Base-by-base conservation (phyloP, 1,140 invertebrate genomes). In the Rhopalosiphum padi region DNA sequence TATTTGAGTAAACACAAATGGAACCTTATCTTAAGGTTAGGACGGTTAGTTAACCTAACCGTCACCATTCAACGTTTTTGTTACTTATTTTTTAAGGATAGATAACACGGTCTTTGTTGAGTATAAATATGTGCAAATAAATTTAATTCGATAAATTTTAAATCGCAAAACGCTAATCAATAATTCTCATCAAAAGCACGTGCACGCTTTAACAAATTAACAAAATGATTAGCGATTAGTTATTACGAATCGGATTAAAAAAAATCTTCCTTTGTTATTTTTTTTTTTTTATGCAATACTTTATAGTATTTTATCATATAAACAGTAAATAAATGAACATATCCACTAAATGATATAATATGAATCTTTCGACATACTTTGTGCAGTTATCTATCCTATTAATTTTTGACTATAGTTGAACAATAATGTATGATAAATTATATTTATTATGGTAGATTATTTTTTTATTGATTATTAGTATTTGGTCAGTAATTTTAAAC, bases 91-190 rank as follows among this genome's bases (percentile, higher is more conserved):
- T n/a, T 83, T 35, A 85, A 41, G 37, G 21, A 41, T 85, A 25
- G 37, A 85, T 41, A 85, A 85, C 37, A 41, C 23, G 21, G 37
- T 85, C 82, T 41, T 85, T 85, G 82, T 41, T 85, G n/a, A n/a
- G 60, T 77, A 77, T n/a, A 6, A 77, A 77, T n/a, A 77, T 77
- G 60, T 77, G 60, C 60, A n/a, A 77, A 77, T 77, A 77, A 77
- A n/a, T 77, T 77, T 4, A 18, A n/a, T 77, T 77, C 15, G 60
- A n/a, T 77, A n/a, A 77, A n/a, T 77, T 77, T 77, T 77, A 77
- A 77, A 77, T n/a, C n/a, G n/a, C 60, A n/a, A 77, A 77, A n/a
- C 60, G 15, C 18, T 77, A 51, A 77, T 77, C 60, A 21, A 77
- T 21, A 77, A 30, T 77, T n/a, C 48, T 51, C 48, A 51, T 51